Percentiles rank a stretch among this genome's conserved stretches.
phyloP scores from a whole-genome alignment of 2,113 vertebrate species.

The Motacilla tschutschensis region DNA sequence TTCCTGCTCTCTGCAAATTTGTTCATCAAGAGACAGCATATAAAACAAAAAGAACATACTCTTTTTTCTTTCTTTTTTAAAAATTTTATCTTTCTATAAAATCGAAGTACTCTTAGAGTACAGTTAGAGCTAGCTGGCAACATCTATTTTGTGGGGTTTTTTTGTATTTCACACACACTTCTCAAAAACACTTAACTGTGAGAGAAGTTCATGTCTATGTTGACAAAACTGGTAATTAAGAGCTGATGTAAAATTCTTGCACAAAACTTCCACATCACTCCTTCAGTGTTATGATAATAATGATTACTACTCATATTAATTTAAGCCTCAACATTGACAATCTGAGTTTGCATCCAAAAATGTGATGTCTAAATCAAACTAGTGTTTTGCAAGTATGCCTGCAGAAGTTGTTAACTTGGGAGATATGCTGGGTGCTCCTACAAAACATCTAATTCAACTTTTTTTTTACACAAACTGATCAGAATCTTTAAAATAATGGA shows the following conservation, averaged over 20 bases:
- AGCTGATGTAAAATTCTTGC: not conserved
- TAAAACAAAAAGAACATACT: rapidly evolving
- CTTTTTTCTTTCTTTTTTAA: too few species aligned
- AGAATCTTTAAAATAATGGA: not conserved
- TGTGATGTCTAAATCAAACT: not conserved
- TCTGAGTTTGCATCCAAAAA: not conserved
- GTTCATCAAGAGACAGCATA: not conserved
- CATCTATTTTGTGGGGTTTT: not conserved
- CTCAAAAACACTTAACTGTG: not conserved
- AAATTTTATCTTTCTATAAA: not conserved
- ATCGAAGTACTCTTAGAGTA: not conserved
- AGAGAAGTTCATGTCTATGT: not conserved
- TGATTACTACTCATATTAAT: not conserved
- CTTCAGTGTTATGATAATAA: not conserved
- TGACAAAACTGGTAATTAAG: constrained; percentile 18
- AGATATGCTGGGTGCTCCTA: not conserved
- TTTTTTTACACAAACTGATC: not conserved
- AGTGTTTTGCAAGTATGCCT: not conserved
- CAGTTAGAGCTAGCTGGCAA: not conserved
- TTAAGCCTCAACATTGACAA: not conserved
- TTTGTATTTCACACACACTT: not conserved
- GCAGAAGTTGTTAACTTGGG: not conserved
- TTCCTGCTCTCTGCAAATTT: not conserved
- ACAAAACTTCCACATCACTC: not conserved
- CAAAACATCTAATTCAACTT: not conserved